Evolutionary conservation across 2,888 invertebrate genomes (phyloP).

Genomic region (Scelioninae gen. 1): DNA sequence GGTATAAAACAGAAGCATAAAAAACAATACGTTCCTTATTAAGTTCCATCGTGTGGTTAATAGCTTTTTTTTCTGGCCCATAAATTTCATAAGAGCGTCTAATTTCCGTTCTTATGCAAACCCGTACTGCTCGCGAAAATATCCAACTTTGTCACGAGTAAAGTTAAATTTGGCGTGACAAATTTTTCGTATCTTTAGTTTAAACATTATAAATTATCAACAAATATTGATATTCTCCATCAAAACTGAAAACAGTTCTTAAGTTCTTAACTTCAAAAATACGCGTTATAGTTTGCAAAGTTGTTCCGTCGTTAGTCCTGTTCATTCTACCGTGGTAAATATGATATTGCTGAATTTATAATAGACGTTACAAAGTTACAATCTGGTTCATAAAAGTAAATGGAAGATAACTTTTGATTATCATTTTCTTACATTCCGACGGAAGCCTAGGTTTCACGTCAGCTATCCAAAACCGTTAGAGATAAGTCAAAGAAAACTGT

Average conservation of each 20-base stretch:
- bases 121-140: not conserved
- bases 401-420: slow-evolving; percentile 51
- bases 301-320: slow-evolving; percentile 55
- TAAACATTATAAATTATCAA: slow-evolving; percentile 28
- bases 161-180: slow-evolving; percentile 21
- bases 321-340: slow-evolving; percentile 37
- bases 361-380: slow-evolving; percentile 44
- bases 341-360: slow-evolving; percentile 54
- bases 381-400: slow-evolving; percentile 54
- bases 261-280: slow-evolving; percentile 47
- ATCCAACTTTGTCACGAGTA: not conserved
- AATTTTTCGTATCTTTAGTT: slow-evolving; percentile 18
- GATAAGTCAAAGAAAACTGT: slow-evolving; percentile 24
- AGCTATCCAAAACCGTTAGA: slow-evolving; percentile 4
- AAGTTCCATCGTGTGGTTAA: not conserved
- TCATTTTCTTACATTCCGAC: slow-evolving; percentile 33
- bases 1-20: not conserved
- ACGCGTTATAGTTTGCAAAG: slow-evolving; percentile 49
- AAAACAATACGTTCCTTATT: not conserved
- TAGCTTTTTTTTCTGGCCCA: not conserved
- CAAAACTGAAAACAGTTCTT: slow-evolving; percentile 29
- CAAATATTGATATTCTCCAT: slow-evolving; percentile 35
- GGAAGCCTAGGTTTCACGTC: slow-evolving; percentile 14
- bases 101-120: not conserved
- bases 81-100: not conserved